Evolutionary conservation across 2,113 vertebrate species (phyloP).

Genomic region (Theristicus caerulescens): DNA sequence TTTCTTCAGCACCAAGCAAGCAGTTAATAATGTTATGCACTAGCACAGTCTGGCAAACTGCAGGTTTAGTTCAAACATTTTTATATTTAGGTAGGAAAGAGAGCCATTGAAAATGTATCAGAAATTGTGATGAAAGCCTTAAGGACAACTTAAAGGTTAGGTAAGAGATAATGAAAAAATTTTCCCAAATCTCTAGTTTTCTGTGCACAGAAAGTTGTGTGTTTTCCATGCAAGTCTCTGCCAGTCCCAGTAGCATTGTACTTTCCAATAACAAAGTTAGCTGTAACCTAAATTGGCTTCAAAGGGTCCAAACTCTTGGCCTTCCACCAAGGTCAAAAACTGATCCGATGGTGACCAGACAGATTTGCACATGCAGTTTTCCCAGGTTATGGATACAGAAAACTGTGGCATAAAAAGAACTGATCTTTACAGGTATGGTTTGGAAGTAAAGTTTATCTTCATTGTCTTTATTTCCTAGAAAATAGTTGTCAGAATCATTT

Average conservation of each 20-base stretch:
- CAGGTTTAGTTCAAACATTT: neutral
- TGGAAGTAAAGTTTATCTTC: neutral
- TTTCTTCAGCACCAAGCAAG: neutral
- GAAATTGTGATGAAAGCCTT: neutral
- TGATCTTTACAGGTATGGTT: neutral
- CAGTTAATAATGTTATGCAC: neutral
- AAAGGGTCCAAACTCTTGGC: neutral
- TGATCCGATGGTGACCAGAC: neutral
- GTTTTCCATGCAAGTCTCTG: neutral
- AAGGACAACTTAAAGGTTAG: neutral
- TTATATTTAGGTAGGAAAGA: neutral
- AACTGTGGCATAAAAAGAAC: neutral
- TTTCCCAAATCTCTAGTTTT: neutral
- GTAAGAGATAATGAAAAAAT: neutral
- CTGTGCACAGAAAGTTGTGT: neutral
- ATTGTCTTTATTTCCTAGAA: neutral
- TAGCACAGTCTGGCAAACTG: neutral
- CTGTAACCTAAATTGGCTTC: neutral
- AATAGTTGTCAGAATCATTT: neutral
- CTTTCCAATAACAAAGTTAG: neutral
- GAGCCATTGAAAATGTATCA: neutral
- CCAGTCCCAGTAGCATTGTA: neutral
- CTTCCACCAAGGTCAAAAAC: neutral
- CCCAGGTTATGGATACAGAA: neutral
- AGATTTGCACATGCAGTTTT: neutral